phyloP scores from a whole-genome alignment of 2,797 vertebrate genomes.

The Brachyrhaphis roseni region DNA sequence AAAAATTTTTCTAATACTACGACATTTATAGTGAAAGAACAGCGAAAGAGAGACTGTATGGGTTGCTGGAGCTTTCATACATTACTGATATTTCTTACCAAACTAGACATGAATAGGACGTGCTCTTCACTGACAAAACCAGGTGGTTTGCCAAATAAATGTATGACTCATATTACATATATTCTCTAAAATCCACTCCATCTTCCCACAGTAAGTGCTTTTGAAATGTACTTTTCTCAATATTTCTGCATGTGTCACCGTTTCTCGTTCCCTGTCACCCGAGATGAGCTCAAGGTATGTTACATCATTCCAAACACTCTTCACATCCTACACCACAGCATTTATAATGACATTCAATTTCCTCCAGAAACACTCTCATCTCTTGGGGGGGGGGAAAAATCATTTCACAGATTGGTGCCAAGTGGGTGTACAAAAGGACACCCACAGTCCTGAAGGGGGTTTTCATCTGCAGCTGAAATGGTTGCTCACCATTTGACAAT shows the following conservation, averaged over 20 bases:
- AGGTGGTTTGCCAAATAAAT: neutral
- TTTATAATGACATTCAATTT: slow-evolving; percentile 2
- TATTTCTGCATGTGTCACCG: neutral
- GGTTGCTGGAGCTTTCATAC: neutral
- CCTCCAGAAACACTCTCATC: neutral
- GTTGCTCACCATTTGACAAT: neutral
- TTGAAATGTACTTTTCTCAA: neutral
- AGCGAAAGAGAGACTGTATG: neutral
- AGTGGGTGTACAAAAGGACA: neutral
- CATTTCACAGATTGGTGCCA: neutral
- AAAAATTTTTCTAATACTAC: neutral
- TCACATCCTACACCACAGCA: slow-evolving; percentile 1
- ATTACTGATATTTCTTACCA: neutral
- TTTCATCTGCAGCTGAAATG: neutral
- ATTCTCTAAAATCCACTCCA: neutral
- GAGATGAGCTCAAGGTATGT: neutral
- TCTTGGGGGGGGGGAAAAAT: neutral
- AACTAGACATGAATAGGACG: neutral
- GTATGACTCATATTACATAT: neutral
- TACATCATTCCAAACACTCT: neutral
- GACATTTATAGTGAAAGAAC: neutral
- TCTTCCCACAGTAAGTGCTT: neutral
- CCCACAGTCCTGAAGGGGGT: slow-evolving; percentile 2
- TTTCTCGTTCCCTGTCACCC: neutral
- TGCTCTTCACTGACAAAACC: neutral